Evolutionary conservation across 2,797 vertebrate genomes (phyloP).

Genomic region (Sebastes kiyomatsui): DNA sequence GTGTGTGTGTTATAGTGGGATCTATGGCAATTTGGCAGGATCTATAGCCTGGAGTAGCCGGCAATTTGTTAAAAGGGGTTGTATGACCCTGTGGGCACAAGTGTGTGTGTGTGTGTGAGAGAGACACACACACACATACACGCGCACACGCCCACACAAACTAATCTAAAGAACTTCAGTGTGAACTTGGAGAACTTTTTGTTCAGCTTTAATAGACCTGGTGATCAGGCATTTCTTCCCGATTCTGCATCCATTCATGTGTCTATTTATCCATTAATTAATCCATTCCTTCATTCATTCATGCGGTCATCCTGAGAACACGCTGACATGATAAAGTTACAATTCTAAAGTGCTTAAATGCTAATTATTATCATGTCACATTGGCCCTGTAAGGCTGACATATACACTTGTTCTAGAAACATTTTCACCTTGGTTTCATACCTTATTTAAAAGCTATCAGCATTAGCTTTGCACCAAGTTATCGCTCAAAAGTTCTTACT

Average conservation of each 20-base stretch:
- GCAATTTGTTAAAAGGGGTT: constrained; percentile 21
- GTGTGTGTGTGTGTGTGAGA: background rate
- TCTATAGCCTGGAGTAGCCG: background rate
- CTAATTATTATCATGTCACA: background rate
- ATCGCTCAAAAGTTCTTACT: background rate
- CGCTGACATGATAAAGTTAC: background rate
- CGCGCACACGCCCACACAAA: background rate
- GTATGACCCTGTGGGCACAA: background rate
- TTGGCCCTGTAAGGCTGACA: background rate
- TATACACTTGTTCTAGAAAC: background rate
- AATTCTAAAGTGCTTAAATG: background rate
- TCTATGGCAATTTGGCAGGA: constrained; percentile 15
- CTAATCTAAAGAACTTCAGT: background rate
- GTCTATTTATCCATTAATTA: background rate
- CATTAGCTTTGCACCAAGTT: background rate
- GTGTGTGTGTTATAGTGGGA: background rate
- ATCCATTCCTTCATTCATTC: background rate
- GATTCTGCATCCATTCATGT: background rate
- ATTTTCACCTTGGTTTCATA: background rate
- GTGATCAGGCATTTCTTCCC: background rate
- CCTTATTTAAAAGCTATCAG: background rate
- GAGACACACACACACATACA: background rate
- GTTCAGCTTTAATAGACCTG: background rate
- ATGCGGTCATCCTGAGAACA: background rate
- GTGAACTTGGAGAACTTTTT: background rate